Conservation (phyloP, 2,797 vertebrate species). For the Silurus lanzhouensis region DNA sequence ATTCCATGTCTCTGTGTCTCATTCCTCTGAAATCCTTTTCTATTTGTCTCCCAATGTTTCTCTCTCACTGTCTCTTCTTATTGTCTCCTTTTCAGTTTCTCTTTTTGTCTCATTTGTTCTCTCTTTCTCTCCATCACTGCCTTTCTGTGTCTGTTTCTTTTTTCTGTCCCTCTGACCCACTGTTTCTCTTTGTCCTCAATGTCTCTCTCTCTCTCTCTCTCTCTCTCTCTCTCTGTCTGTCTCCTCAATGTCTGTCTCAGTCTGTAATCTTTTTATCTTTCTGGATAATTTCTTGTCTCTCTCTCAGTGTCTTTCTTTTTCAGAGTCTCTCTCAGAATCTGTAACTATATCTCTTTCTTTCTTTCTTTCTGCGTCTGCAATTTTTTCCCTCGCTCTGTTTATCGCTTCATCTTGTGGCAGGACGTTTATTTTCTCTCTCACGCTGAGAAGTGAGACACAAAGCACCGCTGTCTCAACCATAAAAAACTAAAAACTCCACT, state of each 20-base stretch:
- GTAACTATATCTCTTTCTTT: neutral
- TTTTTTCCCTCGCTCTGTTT: slow-evolving; percentile 17
- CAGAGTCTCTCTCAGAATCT: neutral
- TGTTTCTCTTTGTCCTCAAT: neutral
- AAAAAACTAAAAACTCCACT: slow-evolving; percentile 54
- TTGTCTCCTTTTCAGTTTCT: no score
- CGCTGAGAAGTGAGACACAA: slow-evolving; percentile 63
- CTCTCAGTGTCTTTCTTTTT: neutral
- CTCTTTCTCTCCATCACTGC: slow-evolving; percentile 53
- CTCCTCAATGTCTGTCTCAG: neutral
- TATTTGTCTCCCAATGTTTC: neutral
- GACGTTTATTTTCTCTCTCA: slow-evolving; percentile 48
- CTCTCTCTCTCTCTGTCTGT: neutral
- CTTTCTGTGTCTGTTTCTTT: slow-evolving; percentile 11
- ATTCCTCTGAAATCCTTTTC: neutral
- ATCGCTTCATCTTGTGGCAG: slow-evolving; percentile 44
- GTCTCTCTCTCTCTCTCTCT: neutral
- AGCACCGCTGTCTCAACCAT: slow-evolving; percentile 55
- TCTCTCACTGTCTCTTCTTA: slow-evolving; percentile 48
- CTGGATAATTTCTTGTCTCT: neutral
- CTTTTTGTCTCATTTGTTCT: neutral
- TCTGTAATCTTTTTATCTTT: neutral
- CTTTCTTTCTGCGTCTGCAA: neutral
- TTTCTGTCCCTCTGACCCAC: neutral
- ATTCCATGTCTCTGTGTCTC: slow-evolving; percentile 37